These are phyloP conservation scores for Sarcophaga rosellei DNA, from an alignment of 2,888 invertebrate genomes.

Conservation along the genomic window DNA sequence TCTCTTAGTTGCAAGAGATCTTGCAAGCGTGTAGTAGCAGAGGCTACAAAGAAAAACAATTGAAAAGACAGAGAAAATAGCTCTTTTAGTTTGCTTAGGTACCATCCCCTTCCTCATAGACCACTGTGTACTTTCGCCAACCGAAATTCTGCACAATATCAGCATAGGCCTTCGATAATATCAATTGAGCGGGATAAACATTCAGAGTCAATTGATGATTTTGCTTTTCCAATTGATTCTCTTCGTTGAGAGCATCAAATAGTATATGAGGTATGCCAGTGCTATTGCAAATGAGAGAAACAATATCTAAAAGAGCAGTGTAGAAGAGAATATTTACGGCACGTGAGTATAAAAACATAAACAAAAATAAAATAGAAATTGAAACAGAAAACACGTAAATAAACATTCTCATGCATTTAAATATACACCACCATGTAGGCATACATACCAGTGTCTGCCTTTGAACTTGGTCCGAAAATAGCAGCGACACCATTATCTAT, in stretches of 20 bases:
- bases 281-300: slow-evolving; percentile 84
- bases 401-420: slow-evolving; percentile 4
- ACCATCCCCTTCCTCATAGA: slow-evolving; percentile 92
- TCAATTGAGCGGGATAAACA: slow-evolving; percentile 86
- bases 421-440: neutral
- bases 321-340: neutral
- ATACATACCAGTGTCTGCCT: slow-evolving; percentile 78
- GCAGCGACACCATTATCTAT: slow-evolving; percentile 86
- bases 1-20: slow-evolving; percentile 89
- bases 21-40: slow-evolving; percentile 88
- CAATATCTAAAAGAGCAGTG: slow-evolving; percentile 74
- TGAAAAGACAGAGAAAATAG: neutral
- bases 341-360: neutral
- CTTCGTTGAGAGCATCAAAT: slow-evolving; percentile 83
- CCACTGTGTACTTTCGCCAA: slow-evolving; percentile 90
- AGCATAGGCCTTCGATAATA: slow-evolving; percentile 87
- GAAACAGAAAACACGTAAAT: slow-evolving; percentile 9
- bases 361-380: slow-evolving; percentile 39
- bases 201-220: slow-evolving; percentile 85
- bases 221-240: slow-evolving; percentile 74
- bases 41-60: slow-evolving; percentile 64
- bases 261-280: slow-evolving; percentile 86
- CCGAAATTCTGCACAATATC: slow-evolving; percentile 87
- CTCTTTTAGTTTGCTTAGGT: too few species aligned
- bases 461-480: slow-evolving; percentile 86